Base-by-base conservation (phyloP, 2,113 vertebrate species). In the Rutilus rutilus region DNA sequence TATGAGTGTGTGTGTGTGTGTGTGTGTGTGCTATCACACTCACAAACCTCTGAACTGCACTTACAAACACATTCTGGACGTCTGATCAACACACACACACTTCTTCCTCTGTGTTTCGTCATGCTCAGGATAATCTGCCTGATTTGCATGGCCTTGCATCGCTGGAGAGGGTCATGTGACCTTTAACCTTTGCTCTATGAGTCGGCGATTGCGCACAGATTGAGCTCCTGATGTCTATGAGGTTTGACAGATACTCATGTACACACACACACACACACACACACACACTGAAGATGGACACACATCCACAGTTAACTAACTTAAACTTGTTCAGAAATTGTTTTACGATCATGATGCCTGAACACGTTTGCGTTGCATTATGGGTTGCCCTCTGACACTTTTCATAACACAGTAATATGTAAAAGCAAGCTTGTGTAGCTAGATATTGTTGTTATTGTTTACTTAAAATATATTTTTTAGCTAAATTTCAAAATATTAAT, bases 101-200 rank as follows among this genome's bases (percentile, higher is more conserved):
- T 4, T 60, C 8, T 25, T 39, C 11, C 4, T 30, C 27, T 25
- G 64, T 10, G 42, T 83, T 71, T 69, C 62, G 3, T 52, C 64
- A 83, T 4, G 45, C 79, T 81, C 42, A 19, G 42, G 30, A 57
- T 83, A 52, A 82, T 82, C 81, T 57, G 21, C 64, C 39, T 71
- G 65, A 52, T 81, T 42, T 65, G 6, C 36, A 6, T 42, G 19
- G 62, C 27, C 36, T 1, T 65, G 78, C 78, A 81, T 57, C 14
- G 25, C n/a, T 82, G 62, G 27, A 36, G 45, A 62, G 42, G 60
- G 42, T 45, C 36, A 25, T 36, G 14, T 39, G 81, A 39, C 81
- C 81, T 36, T 59, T 59, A 17, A 73, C 81, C 81, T 83, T 83
- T 73, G 81, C 27, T 83, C 81, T 57, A 6, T 19, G 47, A 54